Evolutionary conservation across 2,888 invertebrate species (phyloP).

Genomic region (Aelia acuminata): DNA sequence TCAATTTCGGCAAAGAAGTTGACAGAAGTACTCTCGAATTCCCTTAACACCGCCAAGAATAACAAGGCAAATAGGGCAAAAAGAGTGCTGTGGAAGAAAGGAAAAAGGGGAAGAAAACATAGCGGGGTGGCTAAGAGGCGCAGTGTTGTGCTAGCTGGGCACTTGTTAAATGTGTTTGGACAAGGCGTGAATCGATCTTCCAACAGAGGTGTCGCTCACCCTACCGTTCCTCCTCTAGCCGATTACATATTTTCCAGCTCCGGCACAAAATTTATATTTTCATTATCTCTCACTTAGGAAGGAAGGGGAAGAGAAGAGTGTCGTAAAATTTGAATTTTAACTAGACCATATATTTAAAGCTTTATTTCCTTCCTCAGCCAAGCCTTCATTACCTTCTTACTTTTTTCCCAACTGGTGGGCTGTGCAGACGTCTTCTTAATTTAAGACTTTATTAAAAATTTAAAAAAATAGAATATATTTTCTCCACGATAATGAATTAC

Average conservation of each 20-base stretch:
- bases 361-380: neutral
- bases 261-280: conserved; percentile 6
- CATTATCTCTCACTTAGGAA: neutral
- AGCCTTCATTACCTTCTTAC: neutral
- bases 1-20: neutral
- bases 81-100: neutral
- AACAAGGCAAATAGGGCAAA: conserved; percentile 19
- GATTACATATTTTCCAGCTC: conserved; percentile 4
- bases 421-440: too few relatives aligned
- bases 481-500: too few relatives aligned
- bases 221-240: neutral
- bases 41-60: neutral
- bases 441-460: too few relatives aligned
- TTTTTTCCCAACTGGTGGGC: neutral
- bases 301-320: neutral
- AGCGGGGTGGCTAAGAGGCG: neutral
- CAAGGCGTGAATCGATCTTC: conserved; percentile 48
- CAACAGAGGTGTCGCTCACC: conserved; percentile 48
- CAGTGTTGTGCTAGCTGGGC: conserved; percentile 5
- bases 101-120: conserved; percentile 4
- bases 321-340: conserved; percentile 7
- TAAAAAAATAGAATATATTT: too few relatives aligned
- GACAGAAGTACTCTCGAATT: neutral
- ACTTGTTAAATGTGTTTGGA: conserved; percentile 58
- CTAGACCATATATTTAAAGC: neutral